Conservation (phyloP, 2,797 vertebrate genomes). For the Pseudochaenichthys georgianus region DNA sequence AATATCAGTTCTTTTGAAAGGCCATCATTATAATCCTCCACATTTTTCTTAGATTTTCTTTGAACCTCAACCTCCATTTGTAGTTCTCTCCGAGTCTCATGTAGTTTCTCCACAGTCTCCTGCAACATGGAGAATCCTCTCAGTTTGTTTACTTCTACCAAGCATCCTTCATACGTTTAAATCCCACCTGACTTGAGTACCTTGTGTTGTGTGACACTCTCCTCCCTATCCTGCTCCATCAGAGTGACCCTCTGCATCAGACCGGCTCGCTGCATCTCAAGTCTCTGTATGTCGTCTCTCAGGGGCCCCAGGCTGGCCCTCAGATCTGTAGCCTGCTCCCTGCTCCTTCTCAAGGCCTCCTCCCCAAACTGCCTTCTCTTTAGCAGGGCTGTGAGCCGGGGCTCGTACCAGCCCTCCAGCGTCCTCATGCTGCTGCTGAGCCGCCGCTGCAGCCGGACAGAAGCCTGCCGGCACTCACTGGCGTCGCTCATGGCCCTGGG, state of each 20-base stretch:
- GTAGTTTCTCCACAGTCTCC: slow-evolving; percentile 88
- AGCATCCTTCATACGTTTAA: neutral
- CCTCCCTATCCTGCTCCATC: slow-evolving; percentile 84
- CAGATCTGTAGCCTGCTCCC: slow-evolving; percentile 85
- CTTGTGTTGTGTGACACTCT: slow-evolving; percentile 84
- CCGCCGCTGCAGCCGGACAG: slow-evolving; percentile 87
- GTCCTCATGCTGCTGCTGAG: slow-evolving; percentile 84
- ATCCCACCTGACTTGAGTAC: slow-evolving; percentile 39
- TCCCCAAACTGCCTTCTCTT: slow-evolving; percentile 84
- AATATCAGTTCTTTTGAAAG: slow-evolving; percentile 86
- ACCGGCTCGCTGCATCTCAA: slow-evolving; percentile 85
- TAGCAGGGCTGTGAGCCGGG: slow-evolving; percentile 87
- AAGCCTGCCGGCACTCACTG: slow-evolving; percentile 87
- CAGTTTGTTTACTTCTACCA: neutral
- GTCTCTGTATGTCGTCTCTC: slow-evolving; percentile 81
- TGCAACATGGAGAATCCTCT: slow-evolving; percentile 54
- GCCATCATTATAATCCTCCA: slow-evolving; percentile 84
- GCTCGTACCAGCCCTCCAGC: slow-evolving; percentile 91
- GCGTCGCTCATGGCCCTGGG: slow-evolving; percentile 86
- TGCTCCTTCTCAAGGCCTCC: slow-evolving; percentile 85
- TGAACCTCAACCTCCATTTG: slow-evolving; percentile 87
- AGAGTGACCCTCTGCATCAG: slow-evolving; percentile 88
- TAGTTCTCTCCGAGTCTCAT: slow-evolving; percentile 85
- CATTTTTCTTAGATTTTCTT: slow-evolving; percentile 84
- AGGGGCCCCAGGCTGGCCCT: slow-evolving; percentile 86